These are phyloP conservation scores for Leptonema lineaticorne DNA, from an alignment of 1,140 invertebrate genomes.

Conservation along the genomic window DNA sequence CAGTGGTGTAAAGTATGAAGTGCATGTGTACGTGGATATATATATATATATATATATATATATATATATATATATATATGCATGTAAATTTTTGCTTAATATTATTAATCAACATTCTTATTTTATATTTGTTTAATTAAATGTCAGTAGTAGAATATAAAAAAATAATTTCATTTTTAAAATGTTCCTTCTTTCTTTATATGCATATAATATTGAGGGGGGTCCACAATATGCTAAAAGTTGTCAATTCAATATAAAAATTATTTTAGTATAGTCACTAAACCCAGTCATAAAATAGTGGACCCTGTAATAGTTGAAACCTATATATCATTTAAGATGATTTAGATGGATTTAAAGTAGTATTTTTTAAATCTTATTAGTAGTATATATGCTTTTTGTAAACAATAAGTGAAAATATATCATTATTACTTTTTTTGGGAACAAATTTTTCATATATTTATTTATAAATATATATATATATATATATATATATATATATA, in stretches of 20 bases:
- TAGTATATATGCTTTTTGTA: neutral
- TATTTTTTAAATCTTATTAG: neutral
- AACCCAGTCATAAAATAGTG: constrained; percentile 9
- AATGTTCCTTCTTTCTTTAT: neutral
- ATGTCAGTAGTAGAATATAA: neutral
- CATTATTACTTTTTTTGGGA: too few species aligned
- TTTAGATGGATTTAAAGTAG: constrained; percentile 2
- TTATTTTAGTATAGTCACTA: constrained; percentile 3
- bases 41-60: too few species aligned
- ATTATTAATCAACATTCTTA: too few species aligned
- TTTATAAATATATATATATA: neutral
- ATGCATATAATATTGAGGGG: neutral
- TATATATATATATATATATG: too few species aligned
- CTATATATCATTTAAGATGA: neutral
- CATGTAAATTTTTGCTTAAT: too few species aligned
- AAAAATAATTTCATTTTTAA: neutral
- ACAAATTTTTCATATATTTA: neutral
- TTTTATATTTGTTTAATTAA: neutral
- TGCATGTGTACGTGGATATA: too few species aligned
- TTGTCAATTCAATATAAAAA: constrained; percentile 24
- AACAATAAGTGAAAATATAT: constrained; percentile 11
- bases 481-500: neutral
- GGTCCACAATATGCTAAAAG: constrained; percentile 7
- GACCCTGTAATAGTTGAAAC: constrained; percentile 17
- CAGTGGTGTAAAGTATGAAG: too few species aligned